phyloP scores from a whole-genome alignment of 2,888 invertebrate species.

The Palloptera scutellata region DNA sequence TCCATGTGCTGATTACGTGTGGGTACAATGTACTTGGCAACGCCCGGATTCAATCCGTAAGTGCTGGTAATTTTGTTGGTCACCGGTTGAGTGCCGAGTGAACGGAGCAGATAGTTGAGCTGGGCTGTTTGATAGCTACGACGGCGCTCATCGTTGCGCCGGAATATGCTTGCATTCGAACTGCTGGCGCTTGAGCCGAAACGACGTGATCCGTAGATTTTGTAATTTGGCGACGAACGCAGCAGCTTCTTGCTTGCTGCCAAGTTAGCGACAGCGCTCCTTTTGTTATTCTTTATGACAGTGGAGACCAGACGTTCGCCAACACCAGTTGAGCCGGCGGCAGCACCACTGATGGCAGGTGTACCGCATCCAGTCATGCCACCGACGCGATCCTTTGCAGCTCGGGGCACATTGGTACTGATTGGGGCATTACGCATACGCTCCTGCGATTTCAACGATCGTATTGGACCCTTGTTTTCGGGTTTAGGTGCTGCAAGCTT shows the following conservation, averaged over 20 bases:
- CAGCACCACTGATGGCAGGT: neutral
- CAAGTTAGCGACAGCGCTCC: conserved; percentile 15
- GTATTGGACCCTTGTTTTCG: conserved; percentile 41
- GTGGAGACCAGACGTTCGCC: conserved; percentile 16
- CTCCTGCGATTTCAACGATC: conserved; percentile 30
- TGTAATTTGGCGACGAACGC: conserved; percentile 42
- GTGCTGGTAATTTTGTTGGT: neutral
- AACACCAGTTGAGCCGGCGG: neutral
- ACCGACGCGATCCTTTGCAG: conserved; percentile 14
- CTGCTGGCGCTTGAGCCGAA: conserved; percentile 46
- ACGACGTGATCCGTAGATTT: conserved; percentile 44
- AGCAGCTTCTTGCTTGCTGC: conserved; percentile 34
- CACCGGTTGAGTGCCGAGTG: conserved; percentile 30
- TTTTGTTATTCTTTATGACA: conserved; percentile 1
- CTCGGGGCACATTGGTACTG: conserved; percentile 13
- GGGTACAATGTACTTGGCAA: conserved; percentile 35
- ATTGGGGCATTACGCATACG: neutral
- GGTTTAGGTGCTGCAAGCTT: conserved; percentile 28
- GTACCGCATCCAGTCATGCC: conserved; percentile 3
- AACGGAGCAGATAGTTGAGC: conserved; percentile 34
- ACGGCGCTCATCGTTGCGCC: conserved; percentile 39
- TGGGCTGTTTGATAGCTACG: conserved; percentile 32
- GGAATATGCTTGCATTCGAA: conserved; percentile 42
- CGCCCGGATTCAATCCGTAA: conserved; percentile 2
- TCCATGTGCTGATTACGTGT: conserved; percentile 40